Evolutionary conservation across 2,797 vertebrate genomes (phyloP), one percentile per base, ranked within the genome.

Genomic region (Selene dorsalis): DNA sequence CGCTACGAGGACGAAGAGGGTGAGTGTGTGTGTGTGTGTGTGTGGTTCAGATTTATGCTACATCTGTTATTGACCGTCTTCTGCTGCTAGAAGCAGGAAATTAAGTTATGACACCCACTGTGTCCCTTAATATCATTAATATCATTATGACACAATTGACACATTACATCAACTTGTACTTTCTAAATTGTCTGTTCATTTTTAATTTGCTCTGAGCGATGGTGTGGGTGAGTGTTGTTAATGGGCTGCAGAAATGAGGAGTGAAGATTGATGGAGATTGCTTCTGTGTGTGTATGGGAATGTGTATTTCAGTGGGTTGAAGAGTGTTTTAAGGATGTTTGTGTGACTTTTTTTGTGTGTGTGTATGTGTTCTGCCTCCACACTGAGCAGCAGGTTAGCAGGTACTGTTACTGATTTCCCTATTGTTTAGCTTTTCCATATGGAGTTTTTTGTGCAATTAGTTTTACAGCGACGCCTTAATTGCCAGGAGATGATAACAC

Each of bases 1-100:
- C 95, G 90, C 79, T 95, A 95, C 20, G 95, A 96, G 1, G 95
- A 97, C 20, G 95, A 96, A 69, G 96, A 97, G 84, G 97, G 97
- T 97, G 87, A 94, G 95, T 82, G 35, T 63, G 50, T 79, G 94
- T 94, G 83, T 86, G n/a, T 35, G 7, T 0, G 32, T 35, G 32
- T 35, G 32, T 60, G 18, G 94, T 95, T 88, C 89, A 93, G 55
- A 11, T 67, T 13, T 61, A 14, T 20, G 18, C 4, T 17, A 30
- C 4, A 61, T 45, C 52, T 63, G 17, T 75, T 10, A 28, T 4
- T 20, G n/a, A 72, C 28, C 16, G 8, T 12, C 0, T 35, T 35
- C 12, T 26, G 35, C 41, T 61, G 22, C 28, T 24, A 56, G 79
- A 69, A 69, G 75, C 28, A 60, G 64, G 39, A 87, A 66, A 71